These are phyloP conservation scores for Budorcas taxicolor DNA, from an alignment of 2,113 vertebrate genomes.

Conservation along the genomic window DNA sequence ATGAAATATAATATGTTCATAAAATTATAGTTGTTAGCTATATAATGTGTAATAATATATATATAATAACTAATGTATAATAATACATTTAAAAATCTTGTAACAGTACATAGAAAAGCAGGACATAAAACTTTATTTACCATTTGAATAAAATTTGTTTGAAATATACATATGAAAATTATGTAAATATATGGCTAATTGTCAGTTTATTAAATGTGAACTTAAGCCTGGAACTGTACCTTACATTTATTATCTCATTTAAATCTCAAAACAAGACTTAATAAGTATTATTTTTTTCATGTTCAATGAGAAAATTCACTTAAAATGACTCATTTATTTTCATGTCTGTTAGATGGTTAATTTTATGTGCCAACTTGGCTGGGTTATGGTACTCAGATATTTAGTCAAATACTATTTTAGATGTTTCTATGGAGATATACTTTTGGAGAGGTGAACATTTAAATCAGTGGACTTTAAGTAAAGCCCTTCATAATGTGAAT, in stretches of 20 bases:
- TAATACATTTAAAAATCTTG: not conserved
- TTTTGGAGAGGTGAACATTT: not conserved
- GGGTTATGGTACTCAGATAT: not conserved
- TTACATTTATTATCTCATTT: not conserved
- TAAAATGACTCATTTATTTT: not conserved
- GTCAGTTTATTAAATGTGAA: not conserved
- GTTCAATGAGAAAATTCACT: not conserved
- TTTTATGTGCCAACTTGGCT: not conserved
- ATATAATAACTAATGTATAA: not conserved
- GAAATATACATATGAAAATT: not conserved
- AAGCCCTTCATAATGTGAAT: not conserved
- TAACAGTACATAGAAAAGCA: not conserved
- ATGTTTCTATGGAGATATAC: not conserved
- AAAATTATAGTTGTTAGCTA: not conserved
- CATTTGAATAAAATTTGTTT: not conserved
- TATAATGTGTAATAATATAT: not conserved
- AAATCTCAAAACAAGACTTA: not conserved
- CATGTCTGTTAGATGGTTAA: not conserved
- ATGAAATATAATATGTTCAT: not conserved
- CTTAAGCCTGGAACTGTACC: not conserved
- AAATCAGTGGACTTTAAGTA: not conserved
- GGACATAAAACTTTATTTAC: not conserved
- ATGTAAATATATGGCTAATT: not conserved
- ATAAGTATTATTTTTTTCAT: not conserved
- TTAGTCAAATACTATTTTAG: not conserved